Conservation (phyloP, 2,888 invertebrate genomes). For the Chloromyia formosa region DNA sequence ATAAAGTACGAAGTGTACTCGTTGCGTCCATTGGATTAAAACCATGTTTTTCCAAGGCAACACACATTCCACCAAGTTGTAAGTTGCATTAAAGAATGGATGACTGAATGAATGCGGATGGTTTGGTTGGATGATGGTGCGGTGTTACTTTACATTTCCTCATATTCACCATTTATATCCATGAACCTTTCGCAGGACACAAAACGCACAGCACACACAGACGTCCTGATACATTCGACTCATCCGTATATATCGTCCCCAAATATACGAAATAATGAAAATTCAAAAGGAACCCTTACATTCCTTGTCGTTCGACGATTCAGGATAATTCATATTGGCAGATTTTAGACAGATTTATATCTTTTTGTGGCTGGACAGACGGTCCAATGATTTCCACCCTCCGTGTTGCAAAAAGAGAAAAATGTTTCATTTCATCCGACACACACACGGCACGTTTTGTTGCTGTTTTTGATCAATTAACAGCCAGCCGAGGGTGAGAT, state of each 20-base stretch:
- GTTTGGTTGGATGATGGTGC: background rate
- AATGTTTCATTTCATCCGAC: too few species aligned
- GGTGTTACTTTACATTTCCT: slow-evolving; percentile 11
- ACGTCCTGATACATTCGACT: too few species aligned
- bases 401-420: too few species aligned
- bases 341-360: slow-evolving; percentile 5
- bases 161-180: too few species aligned
- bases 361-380: slow-evolving; percentile 26
- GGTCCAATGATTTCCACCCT: background rate
- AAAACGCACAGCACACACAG: too few species aligned
- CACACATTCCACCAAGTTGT: background rate
- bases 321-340: slow-evolving; percentile 30
- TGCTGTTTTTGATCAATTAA: slow-evolving; percentile 25
- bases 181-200: too few species aligned
- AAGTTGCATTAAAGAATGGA: too few species aligned
- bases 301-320: background rate
- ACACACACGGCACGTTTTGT: too few species aligned
- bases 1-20: too few species aligned
- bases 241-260: too few species aligned
- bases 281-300: slow-evolving; percentile 5
- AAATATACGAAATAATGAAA: background rate
- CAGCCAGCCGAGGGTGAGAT: background rate
- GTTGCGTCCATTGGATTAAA: too few species aligned
- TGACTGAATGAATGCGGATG: too few species aligned
- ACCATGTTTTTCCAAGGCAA: slow-evolving; percentile 30